Evolutionary conservation across 2,888 invertebrate species (phyloP), one percentile per base, ranked within the genome.

Genomic region (Dasysyrphus albostriatus): DNA sequence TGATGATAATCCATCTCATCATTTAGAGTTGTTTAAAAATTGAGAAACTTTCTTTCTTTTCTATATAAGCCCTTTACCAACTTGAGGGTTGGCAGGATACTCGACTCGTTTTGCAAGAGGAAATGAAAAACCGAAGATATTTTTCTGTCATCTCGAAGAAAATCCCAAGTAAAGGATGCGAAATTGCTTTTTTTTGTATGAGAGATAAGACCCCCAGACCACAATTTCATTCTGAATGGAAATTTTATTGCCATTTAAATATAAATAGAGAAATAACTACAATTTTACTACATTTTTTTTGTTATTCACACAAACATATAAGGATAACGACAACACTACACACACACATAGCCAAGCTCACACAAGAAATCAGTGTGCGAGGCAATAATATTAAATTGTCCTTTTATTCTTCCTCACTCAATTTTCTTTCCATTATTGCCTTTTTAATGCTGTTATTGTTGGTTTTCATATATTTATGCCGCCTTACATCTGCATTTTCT

Each of bases 171-270:
- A 59, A 72, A 37, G 16, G 54, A 78, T 72, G 63, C 16, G 24
- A 44, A 12, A 42, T 77, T 61, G 44, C 61, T 24, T 24, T 24
- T 24, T 67, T 67, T 56, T 56, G 39, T 63, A 63, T 19, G 5
- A 39, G 34, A 58, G 58, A 59, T 59, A 59, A 59, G 37, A 59
- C 59, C 39, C 39, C 9, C 2, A 49, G 67, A 34, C 67, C 67
- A 63, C 65, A 56, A 67, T 58, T 29, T 42, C 61, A 61, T 58
- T 56, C 49, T 39, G 51, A 81, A 81, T 81, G 84, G 76, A 81
- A 81, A 63, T 85, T 85, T 81, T 54, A 81, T 79, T 83, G 69
- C 74, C 69, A 78, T 58, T 83, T 56, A 76, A 54, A 49, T 67
- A 73, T 73, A 74, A 83, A 79, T 59, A 63, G 61, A 56, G 59